Base-by-base conservation (phyloP, 2,888 invertebrate species). In the Agrotis ipsilon region DNA sequence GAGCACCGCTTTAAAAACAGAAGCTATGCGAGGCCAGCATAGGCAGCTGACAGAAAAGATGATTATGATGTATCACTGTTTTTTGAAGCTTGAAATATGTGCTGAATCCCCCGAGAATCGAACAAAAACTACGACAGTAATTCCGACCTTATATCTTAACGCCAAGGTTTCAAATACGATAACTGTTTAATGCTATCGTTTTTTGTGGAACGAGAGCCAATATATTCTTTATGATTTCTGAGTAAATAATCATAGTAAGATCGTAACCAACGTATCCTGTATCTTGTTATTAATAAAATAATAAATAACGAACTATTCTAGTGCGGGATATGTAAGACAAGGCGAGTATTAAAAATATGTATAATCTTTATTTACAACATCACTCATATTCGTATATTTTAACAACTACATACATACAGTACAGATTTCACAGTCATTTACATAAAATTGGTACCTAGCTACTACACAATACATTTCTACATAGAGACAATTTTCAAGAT, bases 301-400 rank as follows among this genome's bases (percentile, higher is more conserved):
- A 60, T 57, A 48, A 52, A 49, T 54, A 68, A 27, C 16, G 18
- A 9, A 52, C 3, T 46, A 24, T 60, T 57, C 3, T 46, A 70
- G 58, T 66, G 6, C 51, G 54, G 69, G 65, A n/a, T 52, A 64
- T 64, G 46, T n/a, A 83, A 80, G 27, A 72, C 46, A 72, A 80
- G 60, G 61, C 57, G 6, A 71, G 39, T 55, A 59, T 64, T 76
- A 63, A 67, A 84, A 88, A 88, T 84, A 84, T 81, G 78, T 64
- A 73, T 78, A 70, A 81, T 81, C 66, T 83, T 88, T 85, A 86
- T 84, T 82, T 80, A 86, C 82, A 87, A 73, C 59, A 75, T 76
- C 51, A 64, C 72, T 63, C 76, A 80, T 61, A 61, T 71, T 76
- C 49, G 46, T 52, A 81, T 72, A 52, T 52, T 83, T 58, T 61